Evolutionary conservation across 1,140 invertebrate species (phyloP), one percentile per base, ranked within the genome.

Genomic region (Phymastichus coffea): DNA sequence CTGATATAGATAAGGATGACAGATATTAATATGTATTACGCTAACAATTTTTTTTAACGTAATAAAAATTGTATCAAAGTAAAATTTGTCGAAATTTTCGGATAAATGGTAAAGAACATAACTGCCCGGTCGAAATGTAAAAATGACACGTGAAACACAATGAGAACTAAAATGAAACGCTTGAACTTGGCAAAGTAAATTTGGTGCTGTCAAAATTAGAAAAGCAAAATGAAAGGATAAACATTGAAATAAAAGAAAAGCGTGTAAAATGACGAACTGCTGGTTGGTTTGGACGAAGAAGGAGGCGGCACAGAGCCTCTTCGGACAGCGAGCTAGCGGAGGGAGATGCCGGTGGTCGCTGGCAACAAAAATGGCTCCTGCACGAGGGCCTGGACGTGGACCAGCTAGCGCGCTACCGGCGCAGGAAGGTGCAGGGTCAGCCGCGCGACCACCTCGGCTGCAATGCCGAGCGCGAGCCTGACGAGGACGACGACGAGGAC

Each of bases 311-410:
- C n/a, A 35, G 71, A 48, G 76, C 76, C 14, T 74, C 69, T 44
- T 76, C 75, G 65, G 74, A 78, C 63, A 70, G 71, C 47, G 77
- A 78, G 75, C 66, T 78, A 74, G 70, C 70, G 56, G 71, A 65
- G 63, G 61, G 53, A 74, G 64, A 33, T 49, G 55, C 12, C 70
- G 71, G 49, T 63, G 19, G 61, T 35, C 69, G 63, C 9, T 70
- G 62, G 28, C 10, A 22, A 23, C 19, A 40, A 19, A 3, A 22
- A 53, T 4, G 72, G 70, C 70, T 70, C 14, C 79, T 82, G 35
- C 73, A 80, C 48, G 80, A 82, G 14, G 76, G 79, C 8, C 66
- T 81, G n/a, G 83, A 81, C 3, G 83, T 84, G 22, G 83, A 84
- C 63, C 81, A 83, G 63, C 68, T 84, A 37, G 78, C 75, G 20